phyloP scores from a whole-genome alignment of 2,113 vertebrate genomes.

The Sarotherodon lohbergeri region DNA sequence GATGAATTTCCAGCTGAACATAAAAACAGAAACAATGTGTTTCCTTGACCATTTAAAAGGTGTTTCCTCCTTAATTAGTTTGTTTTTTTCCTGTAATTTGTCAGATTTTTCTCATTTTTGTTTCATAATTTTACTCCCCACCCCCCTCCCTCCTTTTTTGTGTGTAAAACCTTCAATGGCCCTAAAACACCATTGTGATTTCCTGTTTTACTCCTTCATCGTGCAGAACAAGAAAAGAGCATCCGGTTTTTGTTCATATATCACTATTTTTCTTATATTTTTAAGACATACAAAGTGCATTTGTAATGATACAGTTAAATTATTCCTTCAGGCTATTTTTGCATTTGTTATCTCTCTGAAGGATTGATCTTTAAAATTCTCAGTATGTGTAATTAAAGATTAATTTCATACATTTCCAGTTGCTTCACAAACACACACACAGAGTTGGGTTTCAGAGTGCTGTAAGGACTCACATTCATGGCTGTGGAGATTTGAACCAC shows the following conservation, averaged over 20 bases:
- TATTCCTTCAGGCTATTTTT: accelerated
- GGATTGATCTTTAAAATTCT: not conserved
- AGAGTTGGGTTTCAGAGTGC: not conserved
- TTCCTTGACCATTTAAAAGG: not conserved
- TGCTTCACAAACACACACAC: not conserved
- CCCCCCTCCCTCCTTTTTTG: accelerated
- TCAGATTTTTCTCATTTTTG: not conserved
- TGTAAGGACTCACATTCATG: not conserved
- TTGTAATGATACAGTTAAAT: not conserved
- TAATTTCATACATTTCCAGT: not conserved
- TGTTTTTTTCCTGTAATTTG: not conserved
- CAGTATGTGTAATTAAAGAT: not conserved
- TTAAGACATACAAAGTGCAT: not conserved
- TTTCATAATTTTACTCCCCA: not conserved
- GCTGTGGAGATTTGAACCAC: not conserved
- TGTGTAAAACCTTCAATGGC: not conserved
- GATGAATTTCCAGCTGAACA: not conserved
- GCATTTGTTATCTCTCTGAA: not conserved
- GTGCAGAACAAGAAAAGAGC: not conserved
- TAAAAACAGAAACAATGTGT: accelerated
- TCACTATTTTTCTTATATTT: not conserved
- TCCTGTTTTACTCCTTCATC: not conserved
- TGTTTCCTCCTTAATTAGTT: not conserved
- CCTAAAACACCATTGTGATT: not conserved
- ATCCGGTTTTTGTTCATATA: accelerated